Conservation (phyloP, 2,113 vertebrate species). For the Urocitellus parryii region DNA sequence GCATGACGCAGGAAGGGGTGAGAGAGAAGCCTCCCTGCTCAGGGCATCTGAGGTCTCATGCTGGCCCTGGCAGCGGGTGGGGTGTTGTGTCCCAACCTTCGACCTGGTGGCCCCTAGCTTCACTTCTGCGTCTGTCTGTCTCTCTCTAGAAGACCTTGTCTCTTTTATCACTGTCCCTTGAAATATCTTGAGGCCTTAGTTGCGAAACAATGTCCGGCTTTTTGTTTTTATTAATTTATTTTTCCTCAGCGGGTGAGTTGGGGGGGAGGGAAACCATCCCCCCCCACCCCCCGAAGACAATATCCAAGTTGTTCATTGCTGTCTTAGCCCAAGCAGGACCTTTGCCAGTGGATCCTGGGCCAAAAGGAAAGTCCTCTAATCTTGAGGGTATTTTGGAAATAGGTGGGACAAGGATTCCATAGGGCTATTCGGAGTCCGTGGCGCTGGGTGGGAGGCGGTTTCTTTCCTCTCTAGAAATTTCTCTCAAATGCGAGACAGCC, state of each 20-base stretch:
- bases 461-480: constrained; percentile 29
- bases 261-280: neutral
- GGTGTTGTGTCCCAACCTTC: neutral
- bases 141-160: neutral
- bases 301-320: neutral
- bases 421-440: neutral
- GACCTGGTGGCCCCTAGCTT: neutral
- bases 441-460: neutral
- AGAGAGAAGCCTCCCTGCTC: neutral
- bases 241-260: neutral
- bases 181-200: constrained; percentile 11
- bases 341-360: constrained; percentile 51
- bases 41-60: neutral
- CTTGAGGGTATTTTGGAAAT: constrained; percentile 38
- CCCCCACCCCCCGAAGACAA: constrained; percentile 27
- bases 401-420: neutral
- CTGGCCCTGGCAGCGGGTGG: neutral
- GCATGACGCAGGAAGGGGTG: neutral
- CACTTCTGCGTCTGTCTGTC: neutral
- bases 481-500: neutral
- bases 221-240: constrained; percentile 62
- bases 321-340: neutral
- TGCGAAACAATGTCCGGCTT: constrained; percentile 23
- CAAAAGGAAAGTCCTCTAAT: constrained; percentile 53
- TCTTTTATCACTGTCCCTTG: constrained; percentile 6